Evolutionary conservation across 2,113 vertebrate genomes (phyloP).

Genomic region (Gorsachius goisagi): DNA sequence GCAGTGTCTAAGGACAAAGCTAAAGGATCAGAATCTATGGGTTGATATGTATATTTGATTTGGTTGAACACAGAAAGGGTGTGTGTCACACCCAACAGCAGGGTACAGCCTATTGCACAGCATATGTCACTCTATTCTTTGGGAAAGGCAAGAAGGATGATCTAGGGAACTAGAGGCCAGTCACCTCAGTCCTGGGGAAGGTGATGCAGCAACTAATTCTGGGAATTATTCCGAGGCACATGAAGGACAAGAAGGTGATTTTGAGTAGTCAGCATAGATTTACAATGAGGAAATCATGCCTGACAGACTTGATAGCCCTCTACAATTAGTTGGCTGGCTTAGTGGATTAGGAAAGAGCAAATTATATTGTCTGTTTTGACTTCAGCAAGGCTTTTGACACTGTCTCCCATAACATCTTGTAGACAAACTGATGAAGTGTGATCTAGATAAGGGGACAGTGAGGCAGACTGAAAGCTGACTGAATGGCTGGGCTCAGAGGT

Average conservation of each 20-base stretch:
- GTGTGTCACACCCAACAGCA: rapidly evolving
- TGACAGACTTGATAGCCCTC: not conserved
- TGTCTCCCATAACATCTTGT: not conserved
- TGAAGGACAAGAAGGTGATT: not conserved
- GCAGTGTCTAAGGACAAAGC: not conserved
- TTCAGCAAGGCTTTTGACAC: not conserved
- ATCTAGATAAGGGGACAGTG: not conserved
- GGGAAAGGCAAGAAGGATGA: not conserved
- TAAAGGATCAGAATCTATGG: not conserved
- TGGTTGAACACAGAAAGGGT: not conserved
- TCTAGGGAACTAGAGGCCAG: not conserved
- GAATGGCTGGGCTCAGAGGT: not conserved
- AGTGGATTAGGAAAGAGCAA: not conserved
- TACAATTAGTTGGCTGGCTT: not conserved
- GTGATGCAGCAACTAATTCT: not conserved
- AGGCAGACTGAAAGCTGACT: not conserved
- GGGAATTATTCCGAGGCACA: not conserved
- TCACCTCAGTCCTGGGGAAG: not conserved
- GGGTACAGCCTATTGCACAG: not conserved
- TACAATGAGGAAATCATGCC: not conserved
- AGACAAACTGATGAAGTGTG: not conserved
- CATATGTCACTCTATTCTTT: not conserved
- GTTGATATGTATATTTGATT: not conserved
- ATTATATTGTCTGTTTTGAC: not conserved
- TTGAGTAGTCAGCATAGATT: not conserved